A percentile compares a stretch with the other conserved stretches of the same genome.
These are phyloP conservation scores for Drosophila pseudoananassae DNA, from an alignment of 1,140 invertebrate species.

Conservation along the genomic window DNA sequence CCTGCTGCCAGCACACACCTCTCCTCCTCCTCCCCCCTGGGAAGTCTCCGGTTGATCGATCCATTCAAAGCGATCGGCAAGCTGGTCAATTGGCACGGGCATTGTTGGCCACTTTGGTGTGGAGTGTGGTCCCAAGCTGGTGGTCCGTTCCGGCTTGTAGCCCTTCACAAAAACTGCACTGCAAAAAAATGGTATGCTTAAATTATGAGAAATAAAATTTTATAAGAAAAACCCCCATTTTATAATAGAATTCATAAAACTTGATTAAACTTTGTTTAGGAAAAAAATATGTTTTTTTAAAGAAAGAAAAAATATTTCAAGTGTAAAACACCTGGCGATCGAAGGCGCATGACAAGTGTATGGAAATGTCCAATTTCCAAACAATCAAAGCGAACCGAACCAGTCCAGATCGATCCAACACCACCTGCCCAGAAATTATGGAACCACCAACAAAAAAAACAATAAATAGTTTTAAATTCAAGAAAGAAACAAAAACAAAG, in stretches of 20 bases:
- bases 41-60: neutral
- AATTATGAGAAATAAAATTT: too few species aligned
- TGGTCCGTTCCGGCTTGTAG: slow-evolving; percentile 30
- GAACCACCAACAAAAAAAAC: slow-evolving; percentile 1
- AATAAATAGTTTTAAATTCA: neutral
- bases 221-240: too few species aligned
- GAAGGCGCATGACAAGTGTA: slow-evolving; percentile 61
- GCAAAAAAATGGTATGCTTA: neutral
- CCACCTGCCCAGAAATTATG: slow-evolving; percentile 14
- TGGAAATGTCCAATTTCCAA: slow-evolving; percentile 51
- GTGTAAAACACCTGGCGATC: slow-evolving; percentile 11
- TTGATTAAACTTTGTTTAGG: too few species aligned
- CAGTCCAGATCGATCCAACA: slow-evolving; percentile 18
- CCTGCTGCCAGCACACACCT: too few species aligned
- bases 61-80: slow-evolving; percentile 35
- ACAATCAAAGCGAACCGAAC: slow-evolving; percentile 36
- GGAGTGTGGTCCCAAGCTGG: slow-evolving; percentile 32
- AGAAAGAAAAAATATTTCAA: neutral
- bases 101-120: slow-evolving; percentile 22
- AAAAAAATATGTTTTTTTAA: too few species aligned
- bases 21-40: neutral
- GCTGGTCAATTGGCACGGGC: slow-evolving; percentile 53
- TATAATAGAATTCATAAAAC: too few species aligned
- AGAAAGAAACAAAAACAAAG: neutral
- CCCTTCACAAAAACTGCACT: slow-evolving; percentile 47